phyloP scores from a whole-genome alignment of 1,140 invertebrate species.

The Antheraea mylitta region DNA sequence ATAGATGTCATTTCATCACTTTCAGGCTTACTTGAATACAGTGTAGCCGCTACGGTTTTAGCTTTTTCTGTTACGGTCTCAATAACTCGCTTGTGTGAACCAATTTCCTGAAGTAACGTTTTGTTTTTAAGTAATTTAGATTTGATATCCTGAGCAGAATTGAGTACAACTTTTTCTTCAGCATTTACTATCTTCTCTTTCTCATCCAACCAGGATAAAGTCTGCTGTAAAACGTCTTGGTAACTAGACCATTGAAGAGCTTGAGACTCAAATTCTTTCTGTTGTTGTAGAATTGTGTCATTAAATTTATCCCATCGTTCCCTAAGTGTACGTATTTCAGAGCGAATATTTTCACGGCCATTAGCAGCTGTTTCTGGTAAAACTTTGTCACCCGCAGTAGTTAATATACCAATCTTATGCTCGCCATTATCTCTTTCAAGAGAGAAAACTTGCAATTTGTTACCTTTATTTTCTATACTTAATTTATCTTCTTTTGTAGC shows the following conservation, averaged over 20 bases:
- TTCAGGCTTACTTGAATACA: constrained; percentile 81
- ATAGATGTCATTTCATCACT: constrained; percentile 82
- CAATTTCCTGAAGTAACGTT: constrained; percentile 92
- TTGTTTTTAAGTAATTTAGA: constrained; percentile 93
- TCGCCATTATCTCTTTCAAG: constrained; percentile 91
- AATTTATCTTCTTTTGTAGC: constrained; percentile 82
- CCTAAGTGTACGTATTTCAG: constrained; percentile 87
- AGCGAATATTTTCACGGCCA: constrained; percentile 92
- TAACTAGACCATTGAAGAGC: constrained; percentile 91
- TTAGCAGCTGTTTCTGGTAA: constrained; percentile 94
- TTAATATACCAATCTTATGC: constrained; percentile 86
- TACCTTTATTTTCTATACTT: constrained; percentile 76
- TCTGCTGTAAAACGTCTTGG: constrained; percentile 91
- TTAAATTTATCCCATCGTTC: constrained; percentile 93
- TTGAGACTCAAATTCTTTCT: constrained; percentile 91
- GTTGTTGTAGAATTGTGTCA: constrained; percentile 88
- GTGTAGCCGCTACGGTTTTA: constrained; percentile 79
- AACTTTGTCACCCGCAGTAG: constrained; percentile 90
- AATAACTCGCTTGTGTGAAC: constrained; percentile 92
- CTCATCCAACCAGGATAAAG: constrained; percentile 90
- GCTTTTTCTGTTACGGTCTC: constrained; percentile 95
- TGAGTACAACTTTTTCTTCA: constrained; percentile 82
- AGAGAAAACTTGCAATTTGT: constrained; percentile 86
- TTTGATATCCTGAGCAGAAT: constrained; percentile 90
- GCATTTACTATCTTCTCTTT: constrained; percentile 90